Base-by-base conservation (phyloP, 2,113 vertebrate species). In the Lophius piscatorius region DNA sequence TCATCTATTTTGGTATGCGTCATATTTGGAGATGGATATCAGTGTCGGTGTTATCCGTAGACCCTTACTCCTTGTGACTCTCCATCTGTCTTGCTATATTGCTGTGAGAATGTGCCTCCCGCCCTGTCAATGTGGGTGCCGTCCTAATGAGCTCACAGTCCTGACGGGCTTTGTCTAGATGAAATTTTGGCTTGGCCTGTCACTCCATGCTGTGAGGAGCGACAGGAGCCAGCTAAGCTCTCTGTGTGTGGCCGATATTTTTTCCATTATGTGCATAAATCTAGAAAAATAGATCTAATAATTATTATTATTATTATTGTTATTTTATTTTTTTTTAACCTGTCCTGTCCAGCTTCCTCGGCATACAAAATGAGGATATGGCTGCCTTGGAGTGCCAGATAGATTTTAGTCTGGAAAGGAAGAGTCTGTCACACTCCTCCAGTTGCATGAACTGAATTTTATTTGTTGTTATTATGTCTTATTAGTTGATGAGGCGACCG, bases 91-190 rank as follows among this genome's bases (percentile, higher is more conserved):
- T 74, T 34, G 78, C 55, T 80, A 82, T 74, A 54, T 58, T 58
- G 74, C 40, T 77, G 83, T 82, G 85, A 78, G 85, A 83, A 63
- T 85, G 68, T 58, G 74, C 82, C 82, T 86, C 65, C 82, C 81
- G 74, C 80, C 70, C 55, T 67, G 73, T 77, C 66, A 18, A 48
- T 73, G 67, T 82, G 52, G 51, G 78, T 55, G 55, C 44, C 47
- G 39, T 63, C 65, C 76, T 86, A 85, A 87, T 85, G 80, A 88
- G 80, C 85, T 64, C 63, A 74, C 63, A 75, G 56, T 69, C 76
- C 67, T 65, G 82, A 85, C 78, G 71, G 78, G 65, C 71, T 79
- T 62, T 54, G 46, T 41, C 58, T 41, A 38, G 35, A 80, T 61
- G 54, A 64, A 60, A 70, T 31, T 59, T 45, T 57, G 63, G 60